These are phyloP conservation scores for Pycnonotus jocosus DNA, from an alignment of 2,113 vertebrate genomes.

Conservation along the genomic window DNA sequence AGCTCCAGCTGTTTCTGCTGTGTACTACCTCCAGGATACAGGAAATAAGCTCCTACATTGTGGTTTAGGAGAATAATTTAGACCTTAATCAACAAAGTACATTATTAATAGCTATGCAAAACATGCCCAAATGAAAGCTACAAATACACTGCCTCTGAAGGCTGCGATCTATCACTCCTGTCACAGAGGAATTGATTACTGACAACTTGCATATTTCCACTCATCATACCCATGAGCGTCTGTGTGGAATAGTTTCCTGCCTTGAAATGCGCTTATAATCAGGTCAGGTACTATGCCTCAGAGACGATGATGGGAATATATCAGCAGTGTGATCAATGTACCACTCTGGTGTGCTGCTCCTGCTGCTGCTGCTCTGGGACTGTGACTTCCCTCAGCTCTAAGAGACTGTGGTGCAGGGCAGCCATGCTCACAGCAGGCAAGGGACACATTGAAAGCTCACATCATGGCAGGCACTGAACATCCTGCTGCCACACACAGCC, in stretches of 20 bases:
- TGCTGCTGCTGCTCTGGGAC: background rate
- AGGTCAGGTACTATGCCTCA: background rate
- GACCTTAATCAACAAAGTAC: background rate
- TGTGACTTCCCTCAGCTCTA: background rate
- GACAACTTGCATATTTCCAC: background rate
- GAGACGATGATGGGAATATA: background rate
- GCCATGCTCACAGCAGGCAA: fast-evolving
- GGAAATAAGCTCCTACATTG: background rate
- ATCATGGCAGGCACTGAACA: fast-evolving
- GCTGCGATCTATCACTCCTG: background rate
- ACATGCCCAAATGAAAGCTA: background rate
- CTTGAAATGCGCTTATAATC: background rate
- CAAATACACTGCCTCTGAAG: background rate
- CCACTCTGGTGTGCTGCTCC: background rate
- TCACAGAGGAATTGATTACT: background rate
- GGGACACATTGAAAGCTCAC: fast-evolving
- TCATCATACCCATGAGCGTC: background rate
- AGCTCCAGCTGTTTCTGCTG: background rate
- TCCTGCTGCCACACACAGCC: fast-evolving
- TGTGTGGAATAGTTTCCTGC: background rate
- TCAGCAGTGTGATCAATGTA: background rate
- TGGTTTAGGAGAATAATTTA: background rate
- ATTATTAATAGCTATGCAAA: background rate
- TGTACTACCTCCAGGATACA: background rate
- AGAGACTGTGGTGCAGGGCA: background rate